Base-by-base conservation (phyloP, 2,797 vertebrate genomes). In the Myotis daubentonii region DNA sequence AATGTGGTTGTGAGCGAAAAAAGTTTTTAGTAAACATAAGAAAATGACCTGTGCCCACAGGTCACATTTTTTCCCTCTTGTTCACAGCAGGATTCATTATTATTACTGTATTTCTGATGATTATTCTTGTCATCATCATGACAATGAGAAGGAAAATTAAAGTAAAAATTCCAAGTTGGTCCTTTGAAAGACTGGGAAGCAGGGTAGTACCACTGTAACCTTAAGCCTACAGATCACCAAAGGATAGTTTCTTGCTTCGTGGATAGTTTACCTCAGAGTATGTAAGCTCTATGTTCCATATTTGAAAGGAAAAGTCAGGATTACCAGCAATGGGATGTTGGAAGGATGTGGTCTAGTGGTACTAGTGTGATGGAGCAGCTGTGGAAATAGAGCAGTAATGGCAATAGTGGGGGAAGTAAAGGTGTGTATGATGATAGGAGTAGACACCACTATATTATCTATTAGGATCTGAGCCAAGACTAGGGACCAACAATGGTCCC, bases 51-150 rank as follows among this genome's bases (percentile, higher is more conserved):
- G 16, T 7, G 53, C 5, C 36, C 36, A 47, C 6, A 74, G 23
- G 23, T 44, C 62, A 30, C 1, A 2, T 75, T 91, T 86, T 33
- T 72, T 60, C 6, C 11, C 23, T 74, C 20, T 83, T 36, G 33
- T 60, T 76, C 23, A 51, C 1, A 36, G 25, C 8, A 30, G 38
- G 17, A 74, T 75, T 85, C 19, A 28, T 49, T 19, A 76, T 62
- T 53, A n/a, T 93, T 28, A 60, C 6, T 89, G 9, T n/a, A 51
- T 91, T 95, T 92, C 23, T 93, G 60, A 62, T 78, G 41, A 66
- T 82, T 12, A 76, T 49, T 75, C 8, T 68, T 75, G 33, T 82
- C 51, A 11, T 28, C 36, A 19, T 60, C 19, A 25, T 95, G 72
- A 70, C 15, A 55, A 33, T 57, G 19, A 55, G 92, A 86, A 15